Evolutionary conservation across 1,140 invertebrate species (phyloP).

Genomic region (Chymomyza costata): DNA sequence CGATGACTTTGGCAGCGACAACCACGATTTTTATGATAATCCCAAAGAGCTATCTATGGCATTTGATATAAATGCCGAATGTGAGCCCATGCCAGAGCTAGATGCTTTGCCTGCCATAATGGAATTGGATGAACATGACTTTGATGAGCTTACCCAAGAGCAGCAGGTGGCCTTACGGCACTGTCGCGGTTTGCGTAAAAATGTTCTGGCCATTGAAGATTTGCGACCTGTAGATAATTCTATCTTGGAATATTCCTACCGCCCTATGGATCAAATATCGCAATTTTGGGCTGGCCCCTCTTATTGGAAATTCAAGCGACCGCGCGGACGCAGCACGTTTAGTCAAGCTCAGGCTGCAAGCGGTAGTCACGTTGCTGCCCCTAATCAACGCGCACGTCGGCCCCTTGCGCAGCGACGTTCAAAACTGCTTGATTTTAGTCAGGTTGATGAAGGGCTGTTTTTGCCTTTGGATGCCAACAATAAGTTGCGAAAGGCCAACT

Average conservation of each 20-base stretch:
- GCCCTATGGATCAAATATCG: slow-evolving; percentile 70
- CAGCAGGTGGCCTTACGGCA: slow-evolving; percentile 53
- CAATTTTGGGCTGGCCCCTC: slow-evolving; percentile 74
- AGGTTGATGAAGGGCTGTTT: slow-evolving; percentile 46
- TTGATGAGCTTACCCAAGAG: slow-evolving; percentile 62
- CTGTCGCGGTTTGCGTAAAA: slow-evolving; percentile 59
- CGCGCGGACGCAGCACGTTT: slow-evolving; percentile 36
- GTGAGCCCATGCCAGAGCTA: slow-evolving; percentile 60
- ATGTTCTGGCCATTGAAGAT: slow-evolving; percentile 58
- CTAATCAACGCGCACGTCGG: slow-evolving; percentile 3
- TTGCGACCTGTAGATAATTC: slow-evolving; percentile 60
- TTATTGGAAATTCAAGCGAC: slow-evolving; percentile 71
- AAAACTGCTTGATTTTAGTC: slow-evolving; percentile 43
- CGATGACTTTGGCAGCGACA: slow-evolving; percentile 15
- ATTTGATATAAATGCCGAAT: slow-evolving; percentile 71
- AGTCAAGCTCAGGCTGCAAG: slow-evolving; percentile 10
- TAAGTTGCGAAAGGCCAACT: slow-evolving; percentile 59
- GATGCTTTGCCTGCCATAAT: slow-evolving; percentile 33
- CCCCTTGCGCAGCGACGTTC: slow-evolving; percentile 25
- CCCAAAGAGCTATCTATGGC: slow-evolving; percentile 55
- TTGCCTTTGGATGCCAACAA: slow-evolving; percentile 40
- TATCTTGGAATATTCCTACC: slow-evolving; percentile 70
- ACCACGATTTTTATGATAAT: slow-evolving; percentile 37
- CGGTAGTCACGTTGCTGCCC: neutral
- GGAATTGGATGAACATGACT: slow-evolving; percentile 47